A percentile compares a stretch with the other conserved stretches of the same genome.
These are phyloP conservation scores for Acanthiza pusilla DNA, from an alignment of 2,797 vertebrate genomes.

Conservation along the genomic window DNA sequence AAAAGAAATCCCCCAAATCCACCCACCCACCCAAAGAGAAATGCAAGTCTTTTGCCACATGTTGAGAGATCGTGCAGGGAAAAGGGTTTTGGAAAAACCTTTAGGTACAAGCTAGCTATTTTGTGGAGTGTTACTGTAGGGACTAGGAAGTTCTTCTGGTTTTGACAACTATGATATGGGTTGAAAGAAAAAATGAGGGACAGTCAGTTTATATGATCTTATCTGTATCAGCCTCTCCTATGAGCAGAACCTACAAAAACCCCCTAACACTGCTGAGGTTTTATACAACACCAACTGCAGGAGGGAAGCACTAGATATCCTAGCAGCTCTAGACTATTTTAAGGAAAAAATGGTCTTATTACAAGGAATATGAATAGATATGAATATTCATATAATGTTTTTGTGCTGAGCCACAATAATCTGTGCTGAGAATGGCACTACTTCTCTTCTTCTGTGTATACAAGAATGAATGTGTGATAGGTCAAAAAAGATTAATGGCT, in stretches of 20 bases:
- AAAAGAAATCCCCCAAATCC: not conserved
- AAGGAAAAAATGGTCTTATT: not conserved
- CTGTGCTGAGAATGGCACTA: not conserved
- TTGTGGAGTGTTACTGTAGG: not conserved
- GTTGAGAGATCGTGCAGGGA: not conserved
- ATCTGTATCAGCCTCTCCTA: not conserved
- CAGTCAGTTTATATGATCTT: not conserved
- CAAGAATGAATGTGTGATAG: fast-evolving
- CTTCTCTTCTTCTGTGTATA: not conserved
- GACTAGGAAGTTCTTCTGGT: not conserved
- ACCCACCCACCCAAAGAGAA: not conserved
- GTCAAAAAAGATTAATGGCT: not conserved
- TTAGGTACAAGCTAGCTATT: not conserved
- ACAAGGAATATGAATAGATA: not conserved
- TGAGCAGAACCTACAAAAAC: not conserved
- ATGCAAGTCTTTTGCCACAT: not conserved
- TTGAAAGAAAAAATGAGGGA: not conserved
- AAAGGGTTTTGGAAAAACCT: not conserved
- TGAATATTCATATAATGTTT: not conserved
- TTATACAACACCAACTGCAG: not conserved
- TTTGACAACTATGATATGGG: not conserved
- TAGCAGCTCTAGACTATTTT: not conserved
- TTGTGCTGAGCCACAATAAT: not conserved
- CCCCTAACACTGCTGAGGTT: not conserved
- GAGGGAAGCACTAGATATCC: not conserved